phyloP scores from a whole-genome alignment of 1,140 invertebrate genomes.

The Bombus ignitus region DNA sequence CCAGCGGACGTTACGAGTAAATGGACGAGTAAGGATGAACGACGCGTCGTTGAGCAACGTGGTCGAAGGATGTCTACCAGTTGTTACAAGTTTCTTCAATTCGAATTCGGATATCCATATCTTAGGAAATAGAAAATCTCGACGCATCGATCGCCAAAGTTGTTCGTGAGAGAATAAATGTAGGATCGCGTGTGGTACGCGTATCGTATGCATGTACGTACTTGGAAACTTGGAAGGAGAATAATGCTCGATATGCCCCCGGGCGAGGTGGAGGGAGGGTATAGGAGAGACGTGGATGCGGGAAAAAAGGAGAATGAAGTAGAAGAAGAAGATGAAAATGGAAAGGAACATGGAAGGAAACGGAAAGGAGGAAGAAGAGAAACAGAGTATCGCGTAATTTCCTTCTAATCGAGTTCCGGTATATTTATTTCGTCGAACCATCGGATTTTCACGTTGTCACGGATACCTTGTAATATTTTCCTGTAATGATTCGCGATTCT shows the following conservation, averaged over 20 bases:
- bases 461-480: not conserved
- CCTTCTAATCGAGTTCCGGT: not conserved
- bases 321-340: not conserved
- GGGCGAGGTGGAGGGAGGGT: too few species aligned
- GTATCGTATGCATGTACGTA: too few species aligned
- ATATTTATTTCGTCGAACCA: not conserved
- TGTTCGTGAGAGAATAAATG: not conserved
- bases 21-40: too few species aligned
- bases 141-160: too few species aligned
- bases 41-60: too few species aligned
- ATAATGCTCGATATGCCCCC: too few species aligned
- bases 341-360: not conserved
- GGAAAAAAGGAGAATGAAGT: not conserved
- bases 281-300: too few species aligned
- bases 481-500: not conserved
- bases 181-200: too few species aligned
- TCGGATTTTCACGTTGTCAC: not conserved
- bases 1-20: too few species aligned
- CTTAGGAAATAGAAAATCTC: not conserved
- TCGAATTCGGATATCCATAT: not conserved
- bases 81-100: not conserved
- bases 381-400: too few species aligned
- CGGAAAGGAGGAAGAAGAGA: too few species aligned
- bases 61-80: fast-evolving
- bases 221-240: too few species aligned